Evolutionary conservation across 1,140 invertebrate genomes (phyloP).

Genomic region (Pseudomyrmex sp.): DNA sequence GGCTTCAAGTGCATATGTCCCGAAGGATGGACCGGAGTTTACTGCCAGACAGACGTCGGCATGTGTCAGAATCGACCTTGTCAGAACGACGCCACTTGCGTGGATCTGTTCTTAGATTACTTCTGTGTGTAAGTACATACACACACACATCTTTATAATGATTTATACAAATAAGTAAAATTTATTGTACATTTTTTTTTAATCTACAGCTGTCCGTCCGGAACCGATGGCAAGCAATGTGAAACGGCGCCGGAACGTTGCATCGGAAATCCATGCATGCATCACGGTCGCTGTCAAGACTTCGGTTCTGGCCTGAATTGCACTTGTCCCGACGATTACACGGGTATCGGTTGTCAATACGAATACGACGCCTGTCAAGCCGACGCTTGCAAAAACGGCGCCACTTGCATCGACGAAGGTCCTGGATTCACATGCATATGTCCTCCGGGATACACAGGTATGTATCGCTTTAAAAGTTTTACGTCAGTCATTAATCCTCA

Average conservation of each 20-base stretch:
- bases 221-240: slow-evolving; percentile 97
- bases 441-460: slow-evolving; percentile 92
- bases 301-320: slow-evolving; percentile 98
- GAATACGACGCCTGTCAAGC: slow-evolving; percentile 96
- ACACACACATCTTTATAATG: neutral
- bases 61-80: slow-evolving; percentile 94
- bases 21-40: slow-evolving; percentile 95
- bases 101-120: slow-evolving; percentile 97
- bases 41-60: slow-evolving; percentile 95
- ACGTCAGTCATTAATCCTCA: neutral
- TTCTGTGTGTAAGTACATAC: slow-evolving; percentile 94
- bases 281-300: slow-evolving; percentile 96
- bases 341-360: slow-evolving; percentile 96
- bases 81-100: slow-evolving; percentile 96
- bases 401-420: slow-evolving; percentile 94
- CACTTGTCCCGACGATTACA: slow-evolving; percentile 93
- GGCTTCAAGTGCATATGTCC: slow-evolving; percentile 93
- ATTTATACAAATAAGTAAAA: slow-evolving; percentile 18
- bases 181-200: neutral
- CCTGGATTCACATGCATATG: slow-evolving; percentile 94
- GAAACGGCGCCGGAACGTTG: slow-evolving; percentile 98
- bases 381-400: slow-evolving; percentile 96
- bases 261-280: slow-evolving; percentile 98
- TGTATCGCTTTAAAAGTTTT: neutral
- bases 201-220: slow-evolving; percentile 91